Percentiles rank a stretch among this genome's conserved stretches.
phyloP scores from a whole-genome alignment of 2,888 invertebrate species.

The Thera britannica region DNA sequence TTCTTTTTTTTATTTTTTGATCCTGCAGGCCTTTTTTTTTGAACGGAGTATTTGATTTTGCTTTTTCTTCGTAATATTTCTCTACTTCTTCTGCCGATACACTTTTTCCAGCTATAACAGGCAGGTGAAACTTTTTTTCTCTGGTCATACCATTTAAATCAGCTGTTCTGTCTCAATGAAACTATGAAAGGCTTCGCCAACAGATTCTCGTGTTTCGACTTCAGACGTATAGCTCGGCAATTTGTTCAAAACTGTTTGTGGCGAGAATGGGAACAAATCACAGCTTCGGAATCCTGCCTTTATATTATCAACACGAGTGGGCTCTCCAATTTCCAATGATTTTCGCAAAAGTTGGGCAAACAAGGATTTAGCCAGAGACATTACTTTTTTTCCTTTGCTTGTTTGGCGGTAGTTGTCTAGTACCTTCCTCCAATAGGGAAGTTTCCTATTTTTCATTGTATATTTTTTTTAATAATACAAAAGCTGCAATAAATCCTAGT shows the following conservation, averaged over 20 bases:
- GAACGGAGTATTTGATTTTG: no score
- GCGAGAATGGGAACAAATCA: slow-evolving; percentile 22
- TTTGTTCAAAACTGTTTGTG: slow-evolving; percentile 12
- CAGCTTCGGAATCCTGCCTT: slow-evolving; percentile 24
- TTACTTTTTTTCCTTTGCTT: slow-evolving; percentile 24
- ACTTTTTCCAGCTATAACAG: no score
- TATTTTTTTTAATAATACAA: no score
- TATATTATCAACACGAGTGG: slow-evolving; percentile 12
- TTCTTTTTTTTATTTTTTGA: no score
- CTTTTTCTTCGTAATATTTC: no score
- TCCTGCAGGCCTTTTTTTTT: no score
- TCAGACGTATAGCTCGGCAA: slow-evolving; percentile 9
- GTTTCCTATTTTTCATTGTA: no score
- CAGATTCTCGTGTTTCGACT: slow-evolving; percentile 14
- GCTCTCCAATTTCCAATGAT: not conserved
- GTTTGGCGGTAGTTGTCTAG: slow-evolving; percentile 28
- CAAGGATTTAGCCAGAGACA: slow-evolving; percentile 28
- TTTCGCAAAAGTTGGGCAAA: slow-evolving; percentile 14
- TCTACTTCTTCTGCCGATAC: no score
- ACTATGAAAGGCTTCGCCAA: slow-evolving; percentile 17
- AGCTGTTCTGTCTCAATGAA: slow-evolving; percentile 14
- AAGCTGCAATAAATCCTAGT: no score
- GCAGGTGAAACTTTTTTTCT: no score
- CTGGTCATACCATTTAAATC: not conserved
- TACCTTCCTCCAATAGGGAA: slow-evolving; percentile 5